phyloP scores from a whole-genome alignment of 2,888 invertebrate species.

The Pyrocoelia pectoralis region DNA sequence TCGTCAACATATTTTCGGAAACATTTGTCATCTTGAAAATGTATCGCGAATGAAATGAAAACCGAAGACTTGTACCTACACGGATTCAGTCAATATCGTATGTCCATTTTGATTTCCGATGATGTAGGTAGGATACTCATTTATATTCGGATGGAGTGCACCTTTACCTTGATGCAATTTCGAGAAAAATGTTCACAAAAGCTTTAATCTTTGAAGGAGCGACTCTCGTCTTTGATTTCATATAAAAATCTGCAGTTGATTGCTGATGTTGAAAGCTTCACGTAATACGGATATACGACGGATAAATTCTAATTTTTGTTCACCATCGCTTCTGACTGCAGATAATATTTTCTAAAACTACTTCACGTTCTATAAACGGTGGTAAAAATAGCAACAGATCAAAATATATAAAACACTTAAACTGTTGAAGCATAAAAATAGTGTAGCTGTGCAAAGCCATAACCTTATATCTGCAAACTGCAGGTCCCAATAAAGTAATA shows the following conservation, averaged over 20 bases:
- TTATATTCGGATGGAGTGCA: not conserved
- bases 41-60: not conserved
- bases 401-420: conserved; percentile 19
- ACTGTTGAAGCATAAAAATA: conserved; percentile 33
- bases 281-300: no score
- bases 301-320: no score
- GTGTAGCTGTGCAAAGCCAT: conserved; percentile 41
- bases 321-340: no score
- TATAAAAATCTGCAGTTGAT: not conserved
- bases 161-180: not conserved
- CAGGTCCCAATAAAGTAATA: conserved; percentile 50
- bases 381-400: not conserved
- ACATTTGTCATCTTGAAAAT: conserved; percentile 4
- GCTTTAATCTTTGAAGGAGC: not conserved
- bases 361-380: not conserved
- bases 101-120: conserved; percentile 2
- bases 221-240: not conserved
- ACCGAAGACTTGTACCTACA: not conserved
- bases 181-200: not conserved
- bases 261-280: not conserved
- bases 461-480: conserved; percentile 50
- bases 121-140: not conserved
- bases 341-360: no score
- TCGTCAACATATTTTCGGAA: not conserved
- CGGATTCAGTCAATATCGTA: conserved; percentile 1